Base-by-base conservation (phyloP, 2,797 vertebrate species). In the Propithecus perrieri region DNA sequence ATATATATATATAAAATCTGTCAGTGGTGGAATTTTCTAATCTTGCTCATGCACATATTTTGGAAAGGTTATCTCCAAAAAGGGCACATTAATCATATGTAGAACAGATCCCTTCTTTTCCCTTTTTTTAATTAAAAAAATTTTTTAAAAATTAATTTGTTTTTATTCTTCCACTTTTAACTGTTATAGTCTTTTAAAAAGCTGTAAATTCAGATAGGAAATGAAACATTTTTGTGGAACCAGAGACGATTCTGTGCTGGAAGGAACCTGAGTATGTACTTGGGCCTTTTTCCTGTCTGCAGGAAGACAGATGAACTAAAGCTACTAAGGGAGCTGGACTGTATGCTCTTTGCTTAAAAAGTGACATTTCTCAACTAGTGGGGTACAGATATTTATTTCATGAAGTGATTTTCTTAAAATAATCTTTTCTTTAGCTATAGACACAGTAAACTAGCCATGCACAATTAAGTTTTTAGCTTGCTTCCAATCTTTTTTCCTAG, bases 11-110 rank as follows among this genome's bases (percentile, higher is more conserved):
- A 79, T 48, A 91, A 92, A 89, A 92, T 95, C 57, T n/a, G 81
- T 72, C 33, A 50, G 71, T 90, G 79, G 76, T 96, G n/a, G 61
- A 85, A 94, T 90, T 94, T 55, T 95, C 76, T 95, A 94, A 71
- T 81, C 89, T 95, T 89, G 78, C 33, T 76, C 55, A 69, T 1
- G 74, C 63, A 94, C 15, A 6, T 61, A 91, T 69, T 96, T 92
- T 93, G 38, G 53, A 95, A 95, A 88, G 59, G n/a, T 89, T 72
- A 93, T 41, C 89, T 43, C 65, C 24, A 7, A 89, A 84, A 83
- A 48, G 55, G 63, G 48, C 12, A 89, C 35, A 65, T 75, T 75
- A 79, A 85, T 83, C n/a, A 33, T 78, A 80, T 17, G 38, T 43
- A 33, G 55, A 92, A 89, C 30, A 80, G 53, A 74, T 69, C 30